These are phyloP conservation scores for Scaptomyza polygonia DNA, from an alignment of 2,888 invertebrate genomes.

Conservation along the genomic window DNA sequence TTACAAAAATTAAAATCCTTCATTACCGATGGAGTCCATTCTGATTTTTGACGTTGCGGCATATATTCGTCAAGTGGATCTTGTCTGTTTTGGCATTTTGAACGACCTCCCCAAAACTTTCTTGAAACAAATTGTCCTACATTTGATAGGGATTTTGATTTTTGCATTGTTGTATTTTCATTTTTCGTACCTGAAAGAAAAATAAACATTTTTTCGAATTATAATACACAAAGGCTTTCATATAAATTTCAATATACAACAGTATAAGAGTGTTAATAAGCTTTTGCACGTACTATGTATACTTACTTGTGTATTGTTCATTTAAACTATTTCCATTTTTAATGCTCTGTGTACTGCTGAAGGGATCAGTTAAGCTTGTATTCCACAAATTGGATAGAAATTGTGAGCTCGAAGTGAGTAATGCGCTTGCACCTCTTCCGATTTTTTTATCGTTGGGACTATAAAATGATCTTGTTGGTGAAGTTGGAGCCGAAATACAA, in stretches of 20 bases:
- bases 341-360: constrained; percentile 58
- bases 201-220: neutral
- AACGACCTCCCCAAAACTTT: constrained; percentile 93
- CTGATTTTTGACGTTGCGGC: constrained; percentile 80
- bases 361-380: constrained; percentile 82
- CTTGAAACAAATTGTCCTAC: constrained; percentile 94
- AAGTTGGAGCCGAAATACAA: constrained; percentile 71
- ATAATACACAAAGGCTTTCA: too few relatives aligned
- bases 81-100: constrained; percentile 91
- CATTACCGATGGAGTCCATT: constrained; percentile 94
- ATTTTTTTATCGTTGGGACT: constrained; percentile 33
- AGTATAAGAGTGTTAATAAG: too few relatives aligned
- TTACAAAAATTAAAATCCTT: neutral
- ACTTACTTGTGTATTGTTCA: constrained; percentile 49
- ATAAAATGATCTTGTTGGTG: constrained; percentile 59
- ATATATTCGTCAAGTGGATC: constrained; percentile 30
- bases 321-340: constrained; percentile 40
- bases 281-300: neutral
- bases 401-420: constrained; percentile 86
- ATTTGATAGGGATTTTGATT: constrained; percentile 94
- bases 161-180: constrained; percentile 89
- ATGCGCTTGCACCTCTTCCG: constrained; percentile 71
- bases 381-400: constrained; percentile 88
- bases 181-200: constrained; percentile 47
- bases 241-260: too few relatives aligned